Percentiles rank a stretch among this genome's conserved stretches.
These are phyloP conservation scores for Thymelicus acteon DNA, from an alignment of 2,888 invertebrate genomes.

Conservation along the genomic window DNA sequence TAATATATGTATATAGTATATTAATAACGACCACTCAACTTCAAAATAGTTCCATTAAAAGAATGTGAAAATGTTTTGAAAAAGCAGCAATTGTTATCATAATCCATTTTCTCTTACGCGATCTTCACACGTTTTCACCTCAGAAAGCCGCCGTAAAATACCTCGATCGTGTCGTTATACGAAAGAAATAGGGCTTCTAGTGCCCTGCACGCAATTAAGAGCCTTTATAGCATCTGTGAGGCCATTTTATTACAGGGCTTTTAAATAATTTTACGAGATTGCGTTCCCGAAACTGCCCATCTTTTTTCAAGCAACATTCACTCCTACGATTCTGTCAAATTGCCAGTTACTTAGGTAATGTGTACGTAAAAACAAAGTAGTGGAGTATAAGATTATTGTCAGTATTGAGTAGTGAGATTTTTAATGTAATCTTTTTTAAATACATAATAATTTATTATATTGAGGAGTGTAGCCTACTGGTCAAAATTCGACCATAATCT, in stretches of 20 bases:
- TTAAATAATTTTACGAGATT: slow-evolving; percentile 81
- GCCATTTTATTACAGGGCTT: slow-evolving; percentile 75
- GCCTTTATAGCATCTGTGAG: slow-evolving; percentile 71
- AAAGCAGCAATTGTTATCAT: background rate
- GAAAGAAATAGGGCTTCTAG: slow-evolving; percentile 37
- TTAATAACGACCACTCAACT: too few species aligned
- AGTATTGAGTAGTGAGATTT: too few species aligned
- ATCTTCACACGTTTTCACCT: slow-evolving; percentile 11
- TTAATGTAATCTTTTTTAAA: too few species aligned
- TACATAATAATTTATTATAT: too few species aligned
- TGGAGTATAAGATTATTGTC: too few species aligned
- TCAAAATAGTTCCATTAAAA: background rate
- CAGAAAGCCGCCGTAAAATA: slow-evolving; percentile 8
- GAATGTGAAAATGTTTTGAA: background rate
- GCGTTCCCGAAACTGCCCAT: slow-evolving; percentile 73
- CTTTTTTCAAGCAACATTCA: slow-evolving; percentile 39
- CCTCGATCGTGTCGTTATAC: slow-evolving; percentile 37
- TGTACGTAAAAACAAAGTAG: too few species aligned
- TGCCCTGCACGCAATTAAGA: slow-evolving; percentile 68
- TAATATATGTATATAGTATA: too few species aligned
- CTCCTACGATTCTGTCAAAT: slow-evolving; percentile 4
- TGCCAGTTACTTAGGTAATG: background rate
- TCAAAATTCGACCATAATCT: too few species aligned
- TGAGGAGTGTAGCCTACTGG: too few species aligned
- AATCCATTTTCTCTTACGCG: background rate